Evolutionary conservation across 2,797 vertebrate genomes (phyloP), one percentile per base, ranked within the genome.

Genomic region (Lagocephalus sceleratus): DNA sequence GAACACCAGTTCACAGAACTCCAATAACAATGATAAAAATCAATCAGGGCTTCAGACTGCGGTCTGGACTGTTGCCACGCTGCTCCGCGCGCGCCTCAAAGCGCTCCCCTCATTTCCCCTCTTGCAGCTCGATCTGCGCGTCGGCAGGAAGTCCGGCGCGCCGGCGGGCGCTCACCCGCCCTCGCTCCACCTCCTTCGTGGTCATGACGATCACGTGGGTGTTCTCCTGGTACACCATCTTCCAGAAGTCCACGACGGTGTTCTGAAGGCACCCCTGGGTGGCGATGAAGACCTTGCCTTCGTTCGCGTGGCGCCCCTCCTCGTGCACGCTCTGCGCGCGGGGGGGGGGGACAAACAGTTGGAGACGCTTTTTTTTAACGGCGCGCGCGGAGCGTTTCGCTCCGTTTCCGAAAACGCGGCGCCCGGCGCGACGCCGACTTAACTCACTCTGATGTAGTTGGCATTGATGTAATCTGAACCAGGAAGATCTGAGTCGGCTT

Each of bases 401-500:
- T 25, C 7, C 7, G 4, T 25, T 25, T 25, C 4, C 23, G n/a
- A n/a, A 25, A 25, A 25, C 23, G 7, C 7, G 23, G 7, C 17
- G 1, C 35, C 3, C 17, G 35, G 39, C 46, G 3, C 3, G 5
- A 17, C 15, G 32, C 20, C 40, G 42, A 6, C 10, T 1, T 60
- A 48, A 81, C 74, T 85, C 82, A 94, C 94, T 90, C 87, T 88
- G 78, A 95, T 93, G 57, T 95, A 94, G 85, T 94, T 94, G 76
- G 94, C 94, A 5, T 95, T 96, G 80, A 94, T 93, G 86, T 93
- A 94, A 85, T 97, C 91, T 0, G 94, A 91, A 57, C 92, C 90
- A 0, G 86, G 75, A 29, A 90, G 48, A 0, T 90, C 90, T 54
- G 83, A 73, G 21, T 95, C 93, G 0, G 54, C 63, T 0, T 93